A percentile compares a stretch with the other conserved stretches of the same genome.
These are phyloP conservation scores for Patella caerulea DNA, from an alignment of 2,888 invertebrate species.

Conservation along the genomic window DNA sequence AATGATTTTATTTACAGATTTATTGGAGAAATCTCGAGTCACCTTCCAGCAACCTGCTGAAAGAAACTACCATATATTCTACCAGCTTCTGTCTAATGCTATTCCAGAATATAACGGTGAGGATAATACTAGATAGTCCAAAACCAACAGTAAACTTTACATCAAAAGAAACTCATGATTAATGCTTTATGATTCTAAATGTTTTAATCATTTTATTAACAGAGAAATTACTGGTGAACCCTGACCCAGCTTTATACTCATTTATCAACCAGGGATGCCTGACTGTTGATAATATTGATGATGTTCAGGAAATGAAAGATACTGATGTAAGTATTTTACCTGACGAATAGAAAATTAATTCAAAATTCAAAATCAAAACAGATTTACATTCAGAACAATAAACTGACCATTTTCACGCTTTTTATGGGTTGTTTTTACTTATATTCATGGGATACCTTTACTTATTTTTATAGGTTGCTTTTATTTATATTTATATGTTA, in stretches of 20 bases:
- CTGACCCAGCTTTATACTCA: constrained; percentile 83
- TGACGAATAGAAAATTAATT: too few relatives aligned
- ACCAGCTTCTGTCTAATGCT: constrained; percentile 81
- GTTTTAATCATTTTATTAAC: constrained; percentile 54
- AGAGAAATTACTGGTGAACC: constrained; percentile 85
- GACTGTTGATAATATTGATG: constrained; percentile 93
- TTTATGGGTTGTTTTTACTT: background rate
- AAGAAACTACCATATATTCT: constrained; percentile 99
- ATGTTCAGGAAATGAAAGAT: constrained; percentile 86
- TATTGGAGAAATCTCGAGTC: constrained; percentile 79
- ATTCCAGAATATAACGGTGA: constrained; percentile 25
- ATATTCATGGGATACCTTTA: background rate
- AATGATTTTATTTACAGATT: background rate
- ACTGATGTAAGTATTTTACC: constrained; percentile 42
- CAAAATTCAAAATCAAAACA: too few relatives aligned
- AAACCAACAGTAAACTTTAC: background rate
- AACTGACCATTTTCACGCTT: too few relatives aligned
- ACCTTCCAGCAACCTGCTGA: constrained; percentile 95
- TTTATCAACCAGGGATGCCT: constrained; percentile 95
- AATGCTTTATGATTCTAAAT: background rate
- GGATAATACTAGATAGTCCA: background rate
- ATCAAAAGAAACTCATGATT: background rate
- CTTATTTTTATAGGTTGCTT: constrained; percentile 85
- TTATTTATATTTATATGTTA: constrained; percentile 67
- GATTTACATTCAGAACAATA: too few relatives aligned